Percentiles rank a stretch among this genome's conserved stretches.
Evolutionary conservation across 2,113 vertebrate species (phyloP).

Genomic region (Xyrauchen texanus): DNA sequence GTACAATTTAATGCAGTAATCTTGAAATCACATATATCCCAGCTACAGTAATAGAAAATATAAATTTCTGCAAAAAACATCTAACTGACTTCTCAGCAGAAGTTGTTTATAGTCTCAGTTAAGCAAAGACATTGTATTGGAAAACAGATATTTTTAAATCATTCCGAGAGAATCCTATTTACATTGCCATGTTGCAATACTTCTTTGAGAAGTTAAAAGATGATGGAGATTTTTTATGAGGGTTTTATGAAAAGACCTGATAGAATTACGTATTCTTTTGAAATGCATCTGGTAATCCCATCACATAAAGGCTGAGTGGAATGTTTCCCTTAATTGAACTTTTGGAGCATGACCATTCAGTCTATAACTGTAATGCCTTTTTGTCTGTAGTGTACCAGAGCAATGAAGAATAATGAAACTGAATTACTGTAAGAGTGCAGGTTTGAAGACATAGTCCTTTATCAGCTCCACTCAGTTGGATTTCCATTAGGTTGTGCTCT

Average conservation of each 20-base stretch:
- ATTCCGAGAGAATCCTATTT: slow-evolving; percentile 9
- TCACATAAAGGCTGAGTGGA: slow-evolving; percentile 43
- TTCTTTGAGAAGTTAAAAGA: background rate
- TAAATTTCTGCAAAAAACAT: slow-evolving; percentile 39
- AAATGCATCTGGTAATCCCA: slow-evolving; percentile 46
- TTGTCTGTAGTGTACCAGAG: background rate
- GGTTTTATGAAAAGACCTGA: background rate
- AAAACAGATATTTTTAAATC: slow-evolving; percentile 29
- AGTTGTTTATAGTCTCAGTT: slow-evolving; percentile 29
- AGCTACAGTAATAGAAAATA: slow-evolving; percentile 23
- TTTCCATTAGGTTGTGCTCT: no score
- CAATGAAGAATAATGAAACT: slow-evolving; percentile 14
- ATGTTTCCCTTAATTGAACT: slow-evolving; percentile 57
- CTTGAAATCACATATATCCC: background rate
- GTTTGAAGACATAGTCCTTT: background rate
- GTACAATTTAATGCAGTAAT: background rate
- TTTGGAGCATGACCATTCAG: slow-evolving; percentile 46
- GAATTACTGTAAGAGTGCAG: background rate
- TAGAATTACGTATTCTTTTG: slow-evolving; percentile 23
- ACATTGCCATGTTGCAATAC: slow-evolving; percentile 36
- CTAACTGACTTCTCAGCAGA: slow-evolving; percentile 21
- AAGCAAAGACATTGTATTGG: slow-evolving; percentile 28
- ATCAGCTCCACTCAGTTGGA: background rate
- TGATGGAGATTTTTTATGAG: slow-evolving; percentile 7
- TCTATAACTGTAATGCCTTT: slow-evolving; percentile 20